Evolutionary conservation across 1,140 invertebrate species (phyloP), one percentile per base, ranked within the genome.

Genomic region (fruit fly (Drosophila melanogaster)): DNA sequence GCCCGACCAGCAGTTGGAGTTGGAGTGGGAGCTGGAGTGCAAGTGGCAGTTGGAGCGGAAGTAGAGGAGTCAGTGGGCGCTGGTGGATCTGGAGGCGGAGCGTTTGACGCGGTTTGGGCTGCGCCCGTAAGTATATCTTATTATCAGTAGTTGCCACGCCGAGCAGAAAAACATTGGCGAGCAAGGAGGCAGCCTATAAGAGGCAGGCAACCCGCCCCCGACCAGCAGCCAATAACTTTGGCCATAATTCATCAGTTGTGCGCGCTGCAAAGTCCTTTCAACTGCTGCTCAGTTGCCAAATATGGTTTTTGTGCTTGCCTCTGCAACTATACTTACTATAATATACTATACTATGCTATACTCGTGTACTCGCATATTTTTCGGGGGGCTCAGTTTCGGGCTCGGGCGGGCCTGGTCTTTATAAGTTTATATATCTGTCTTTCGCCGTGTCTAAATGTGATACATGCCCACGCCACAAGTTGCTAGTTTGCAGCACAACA

Each of bases 401-500:
- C 37, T 15, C 40, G 7, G 7, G 14, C 4, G 12, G 12, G n/a
- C 19, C 73, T 74, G 71, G 76, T 69, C 79, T 89, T 79, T 83
- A 66, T 83, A 83, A 87, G 83, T 89, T 87, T 89, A 83, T 83
- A 83, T 89, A 79, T 83, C 75, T 87, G 70, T 79, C 84, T 84
- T 77, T 89, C 84, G 49, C 58, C 57, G 43, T 89, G 79, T 87
- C 79, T 77, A 89, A 87, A 89, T 87, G 83, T 87, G 72, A 89
- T 86, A 83, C 83, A 86, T 87, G 47, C 70, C 62, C 61, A 41
- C 44, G 54, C 58, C 47, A 62, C 55, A 77, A 69, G 51, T 66
- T 70, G 56, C 37, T 51, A 53, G 59, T 64, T 67, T 43, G 53
- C 40, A 33, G 55, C 4, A 30, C 24, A 51, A 60, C 40, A 19